A percentile compares a stretch with the other conserved stretches of the same genome.
Conservation (phyloP, 2,888 invertebrate species). For the Drosophila austrosaltans region DNA sequence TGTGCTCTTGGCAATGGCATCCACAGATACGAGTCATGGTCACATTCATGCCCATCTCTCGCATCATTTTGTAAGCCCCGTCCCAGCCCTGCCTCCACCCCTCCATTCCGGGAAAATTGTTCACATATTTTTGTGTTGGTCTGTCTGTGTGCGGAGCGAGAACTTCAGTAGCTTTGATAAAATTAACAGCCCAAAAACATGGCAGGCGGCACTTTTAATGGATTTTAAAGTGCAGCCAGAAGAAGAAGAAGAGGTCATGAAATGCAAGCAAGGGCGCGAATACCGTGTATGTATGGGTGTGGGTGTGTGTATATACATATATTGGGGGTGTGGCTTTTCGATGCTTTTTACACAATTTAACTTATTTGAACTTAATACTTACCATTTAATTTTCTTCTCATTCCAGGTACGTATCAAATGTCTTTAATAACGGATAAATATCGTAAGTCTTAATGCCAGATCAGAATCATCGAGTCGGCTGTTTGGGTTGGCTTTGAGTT, state of each 20-base stretch:
- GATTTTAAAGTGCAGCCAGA: constrained; percentile 20
- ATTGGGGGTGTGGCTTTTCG: not conserved
- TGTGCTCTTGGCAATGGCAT: constrained; percentile 52
- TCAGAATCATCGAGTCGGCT: constrained; percentile 20
- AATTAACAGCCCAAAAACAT: constrained; percentile 62
- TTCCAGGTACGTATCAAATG: constrained; percentile 31
- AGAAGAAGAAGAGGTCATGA: constrained; percentile 10
- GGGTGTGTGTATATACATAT: too few species aligned
- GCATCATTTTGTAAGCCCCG: too few species aligned
- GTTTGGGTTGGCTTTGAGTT: too few species aligned
- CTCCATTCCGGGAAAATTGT: constrained; percentile 15
- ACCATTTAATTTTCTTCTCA: constrained; percentile 14
- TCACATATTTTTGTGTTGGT: constrained; percentile 33
- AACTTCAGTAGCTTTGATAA: constrained; percentile 72
- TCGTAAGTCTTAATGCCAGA: constrained; percentile 15
- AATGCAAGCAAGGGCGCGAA: not conserved
- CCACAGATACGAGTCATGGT: constrained; percentile 33
- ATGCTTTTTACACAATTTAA: not conserved
- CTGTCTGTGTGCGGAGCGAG: constrained; percentile 18
- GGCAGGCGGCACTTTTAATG: constrained; percentile 30
- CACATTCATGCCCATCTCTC: constrained; percentile 9
- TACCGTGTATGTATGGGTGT: too few species aligned
- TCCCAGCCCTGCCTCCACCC: not conserved
- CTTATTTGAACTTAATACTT: constrained; percentile 5
- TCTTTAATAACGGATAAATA: constrained; percentile 26